Evolutionary conservation across 2,113 vertebrate species (phyloP), one percentile per base, ranked within the genome.

Genomic region (Murina feae): DNA sequence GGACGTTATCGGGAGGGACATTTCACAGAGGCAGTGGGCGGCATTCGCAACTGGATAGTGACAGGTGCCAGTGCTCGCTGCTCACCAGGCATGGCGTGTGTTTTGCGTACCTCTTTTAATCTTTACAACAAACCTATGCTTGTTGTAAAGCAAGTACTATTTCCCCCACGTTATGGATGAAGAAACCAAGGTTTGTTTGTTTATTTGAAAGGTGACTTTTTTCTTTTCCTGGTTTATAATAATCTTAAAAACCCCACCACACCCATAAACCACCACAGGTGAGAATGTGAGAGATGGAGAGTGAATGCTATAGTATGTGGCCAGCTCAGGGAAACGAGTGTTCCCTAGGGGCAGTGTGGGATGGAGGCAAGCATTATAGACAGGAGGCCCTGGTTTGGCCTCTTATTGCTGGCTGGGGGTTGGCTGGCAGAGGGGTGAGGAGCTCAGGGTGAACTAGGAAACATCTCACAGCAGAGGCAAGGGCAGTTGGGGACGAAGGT

Each of bases 401-500:
- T 93, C 92, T 97, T 97, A 97, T 97, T 98, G 97, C 97, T 98
- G 96, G 97, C 63, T 93, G 81, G 96, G 95, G 86, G 28, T 51
- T 95, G 94, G 89, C 55, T 95, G 95, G 84, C 78, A 76, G 51
- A 58, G 47, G 76, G 78, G 30, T 78, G n/a, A 78, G 66, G 72
- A n/a, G 49, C 20, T 96, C 35, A 47, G 90, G 96, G 66, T 87
- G 55, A 96, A 92, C 84, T 92, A 94, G 91, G 90, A 94, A 96
- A 91, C 53, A 88, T 88, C 95, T 96, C 95, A 96, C 95, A 95
- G 92, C 82, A 65, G 93, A 92, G 93, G 75, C 9, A 9, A 95
- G 82, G 96, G 95, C 65, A 86, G 89, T 23, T 28, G 30, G 39
- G 60, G 32, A 28, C 12, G 18, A 35, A 5, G 10, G 30, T 89